phyloP scores from a whole-genome alignment of 1,140 invertebrate species.

The Patella vulgata region DNA sequence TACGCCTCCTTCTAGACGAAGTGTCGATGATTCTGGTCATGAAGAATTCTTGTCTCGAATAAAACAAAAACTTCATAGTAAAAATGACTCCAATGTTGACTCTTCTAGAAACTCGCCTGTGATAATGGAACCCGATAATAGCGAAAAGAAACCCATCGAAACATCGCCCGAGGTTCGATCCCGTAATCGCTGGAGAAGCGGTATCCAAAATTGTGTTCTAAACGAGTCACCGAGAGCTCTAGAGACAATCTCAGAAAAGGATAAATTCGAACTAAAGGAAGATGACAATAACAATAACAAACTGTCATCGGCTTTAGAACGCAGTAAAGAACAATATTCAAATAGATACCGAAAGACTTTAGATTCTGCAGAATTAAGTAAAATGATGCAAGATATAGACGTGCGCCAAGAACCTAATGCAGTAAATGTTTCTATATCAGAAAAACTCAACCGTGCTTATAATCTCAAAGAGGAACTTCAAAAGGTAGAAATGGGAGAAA shows the following conservation, averaged over 20 bases:
- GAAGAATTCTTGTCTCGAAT: slow-evolving; percentile 15
- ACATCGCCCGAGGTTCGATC: slow-evolving; percentile 6
- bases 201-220: slow-evolving; percentile 21
- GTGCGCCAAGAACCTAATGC: slow-evolving; percentile 4
- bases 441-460: too few relatives aligned
- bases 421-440: slow-evolving; percentile 1
- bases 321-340: slow-evolving; percentile 35
- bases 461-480: too few relatives aligned
- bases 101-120: too few relatives aligned
- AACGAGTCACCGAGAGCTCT: slow-evolving; percentile 21
- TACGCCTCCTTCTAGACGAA: slow-evolving; percentile 11
- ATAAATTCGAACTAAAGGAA: slow-evolving; percentile 32
- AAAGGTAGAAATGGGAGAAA: not conserved
- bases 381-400: slow-evolving; percentile 35
- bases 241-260: slow-evolving; percentile 51
- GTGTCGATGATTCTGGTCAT: slow-evolving; percentile 28
- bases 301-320: slow-evolving; percentile 19
- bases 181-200: slow-evolving; percentile 35
- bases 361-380: slow-evolving; percentile 40
- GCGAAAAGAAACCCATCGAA: slow-evolving; percentile 8
- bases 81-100: slow-evolving; percentile 4
- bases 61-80: slow-evolving; percentile 25
- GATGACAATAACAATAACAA: slow-evolving; percentile 16
- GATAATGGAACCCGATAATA: not conserved
- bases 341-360: slow-evolving; percentile 43